Evolutionary conservation across 1,140 invertebrate species (phyloP).

Genomic region (Drosophila ironensis): DNA sequence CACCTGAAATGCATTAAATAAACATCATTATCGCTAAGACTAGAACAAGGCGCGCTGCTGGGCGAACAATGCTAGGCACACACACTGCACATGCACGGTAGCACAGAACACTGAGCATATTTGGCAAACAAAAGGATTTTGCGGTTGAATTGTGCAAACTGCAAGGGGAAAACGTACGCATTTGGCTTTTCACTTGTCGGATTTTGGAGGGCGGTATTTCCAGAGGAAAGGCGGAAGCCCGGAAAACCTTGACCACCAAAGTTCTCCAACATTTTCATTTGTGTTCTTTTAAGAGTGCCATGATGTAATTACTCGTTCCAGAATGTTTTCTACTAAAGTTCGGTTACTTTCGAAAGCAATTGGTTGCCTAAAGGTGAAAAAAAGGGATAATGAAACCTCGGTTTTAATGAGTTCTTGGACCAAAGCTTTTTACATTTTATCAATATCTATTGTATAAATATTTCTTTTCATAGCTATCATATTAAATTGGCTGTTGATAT

Average conservation of each 20-base stretch:
- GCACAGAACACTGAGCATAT: conserved; percentile 37
- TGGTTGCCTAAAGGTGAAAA: too few relatives aligned
- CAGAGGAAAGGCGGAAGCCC: conserved; percentile 2
- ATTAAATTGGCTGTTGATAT: too few relatives aligned
- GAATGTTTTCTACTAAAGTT: too few relatives aligned
- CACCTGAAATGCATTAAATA: conserved; percentile 79
- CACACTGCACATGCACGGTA: conserved; percentile 11
- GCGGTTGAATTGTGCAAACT: conserved; percentile 66
- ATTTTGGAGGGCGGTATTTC: conserved; percentile 6
- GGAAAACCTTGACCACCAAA: not conserved
- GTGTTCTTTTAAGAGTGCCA: not conserved
- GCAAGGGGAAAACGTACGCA: conserved; percentile 45
- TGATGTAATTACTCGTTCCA: not conserved
- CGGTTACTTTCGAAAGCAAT: too few relatives aligned
- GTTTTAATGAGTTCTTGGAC: too few relatives aligned
- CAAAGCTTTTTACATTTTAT: too few relatives aligned
- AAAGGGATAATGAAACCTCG: too few relatives aligned
- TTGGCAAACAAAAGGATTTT: conserved; percentile 72
- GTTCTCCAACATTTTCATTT: not conserved
- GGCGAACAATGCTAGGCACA: conserved; percentile 31
- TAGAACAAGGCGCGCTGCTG: conserved; percentile 31
- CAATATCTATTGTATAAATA: too few relatives aligned
- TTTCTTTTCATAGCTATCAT: too few relatives aligned
- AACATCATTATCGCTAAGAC: conserved; percentile 78
- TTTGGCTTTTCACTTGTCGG: conserved; percentile 41